Evolutionary conservation across 2,888 invertebrate genomes (phyloP).

Genomic region (Pachymerium ferrugineum): DNA sequence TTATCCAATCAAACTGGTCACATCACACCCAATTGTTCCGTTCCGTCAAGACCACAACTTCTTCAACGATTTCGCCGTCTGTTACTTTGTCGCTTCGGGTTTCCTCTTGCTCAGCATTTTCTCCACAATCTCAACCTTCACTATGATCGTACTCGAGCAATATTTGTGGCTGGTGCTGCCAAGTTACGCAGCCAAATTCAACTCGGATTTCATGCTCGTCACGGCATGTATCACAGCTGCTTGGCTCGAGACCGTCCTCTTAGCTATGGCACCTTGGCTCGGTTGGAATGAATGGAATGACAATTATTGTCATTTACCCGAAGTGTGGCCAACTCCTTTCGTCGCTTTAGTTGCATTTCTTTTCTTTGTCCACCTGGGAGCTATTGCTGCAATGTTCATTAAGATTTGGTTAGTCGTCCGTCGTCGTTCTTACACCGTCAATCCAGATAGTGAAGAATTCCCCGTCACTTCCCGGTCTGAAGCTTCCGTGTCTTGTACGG

Average conservation of each 20-base stretch:
- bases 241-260: slow-evolving; percentile 39
- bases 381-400: slow-evolving; percentile 31
- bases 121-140: slow-evolving; percentile 35
- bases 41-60: slow-evolving; percentile 34
- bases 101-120: slow-evolving; percentile 36
- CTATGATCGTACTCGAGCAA: slow-evolving; percentile 36
- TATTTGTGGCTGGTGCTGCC: slow-evolving; percentile 35
- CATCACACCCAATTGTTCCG: slow-evolving; percentile 30
- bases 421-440: slow-evolving; percentile 33
- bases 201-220: slow-evolving; percentile 43
- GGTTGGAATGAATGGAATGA: slow-evolving; percentile 36
- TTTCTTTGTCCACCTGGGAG: slow-evolving; percentile 32
- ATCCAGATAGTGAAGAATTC: slow-evolving; percentile 35
- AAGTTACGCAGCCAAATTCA: slow-evolving; percentile 15
- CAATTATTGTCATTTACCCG: slow-evolving; percentile 33
- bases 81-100: slow-evolving; percentile 36
- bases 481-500: background rate
- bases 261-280: slow-evolving; percentile 35
- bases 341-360: slow-evolving; percentile 29
- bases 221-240: slow-evolving; percentile 49
- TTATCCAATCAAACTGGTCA: slow-evolving; percentile 37
- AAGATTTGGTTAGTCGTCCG: slow-evolving; percentile 35
- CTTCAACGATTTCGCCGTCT: slow-evolving; percentile 34
- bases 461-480: slow-evolving; percentile 27
- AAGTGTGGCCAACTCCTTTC: slow-evolving; percentile 35